phyloP scores from a whole-genome alignment of 2,797 vertebrate species.

The Sebastes diaconus region DNA sequence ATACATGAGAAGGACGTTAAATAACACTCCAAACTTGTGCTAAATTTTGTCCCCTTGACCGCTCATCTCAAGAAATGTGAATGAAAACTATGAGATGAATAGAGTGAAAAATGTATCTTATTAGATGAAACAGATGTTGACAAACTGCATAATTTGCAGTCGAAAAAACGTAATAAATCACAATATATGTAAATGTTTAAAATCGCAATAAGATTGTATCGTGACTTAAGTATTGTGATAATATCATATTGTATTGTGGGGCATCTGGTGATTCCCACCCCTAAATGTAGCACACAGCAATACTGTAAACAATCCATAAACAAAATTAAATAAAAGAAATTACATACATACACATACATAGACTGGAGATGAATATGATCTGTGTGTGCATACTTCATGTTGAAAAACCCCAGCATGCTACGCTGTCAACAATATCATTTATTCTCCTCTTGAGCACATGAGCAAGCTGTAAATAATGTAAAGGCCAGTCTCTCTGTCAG shows the following conservation, averaged over 20 bases:
- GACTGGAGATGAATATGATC: neutral
- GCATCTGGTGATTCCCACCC: too few species aligned
- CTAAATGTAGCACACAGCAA: neutral
- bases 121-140: neutral
- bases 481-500: neutral
- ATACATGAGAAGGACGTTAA: neutral
- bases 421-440: neutral
- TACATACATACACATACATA: neutral
- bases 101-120: neutral
- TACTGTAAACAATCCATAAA: neutral
- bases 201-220: neutral
- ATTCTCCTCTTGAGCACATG: neutral
- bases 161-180: accelerated
- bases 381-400: neutral
- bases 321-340: neutral
- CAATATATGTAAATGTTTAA: neutral
- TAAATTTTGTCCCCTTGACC: neutral
- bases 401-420: neutral
- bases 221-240: neutral
- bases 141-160: neutral
- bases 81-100: neutral
- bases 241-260: neutral
- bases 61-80: neutral
- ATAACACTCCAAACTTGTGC: too few species aligned
- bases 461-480: slow-evolving; percentile 37